phyloP scores from a whole-genome alignment of 2,113 vertebrate genomes.

The Desmodus rotundus region DNA sequence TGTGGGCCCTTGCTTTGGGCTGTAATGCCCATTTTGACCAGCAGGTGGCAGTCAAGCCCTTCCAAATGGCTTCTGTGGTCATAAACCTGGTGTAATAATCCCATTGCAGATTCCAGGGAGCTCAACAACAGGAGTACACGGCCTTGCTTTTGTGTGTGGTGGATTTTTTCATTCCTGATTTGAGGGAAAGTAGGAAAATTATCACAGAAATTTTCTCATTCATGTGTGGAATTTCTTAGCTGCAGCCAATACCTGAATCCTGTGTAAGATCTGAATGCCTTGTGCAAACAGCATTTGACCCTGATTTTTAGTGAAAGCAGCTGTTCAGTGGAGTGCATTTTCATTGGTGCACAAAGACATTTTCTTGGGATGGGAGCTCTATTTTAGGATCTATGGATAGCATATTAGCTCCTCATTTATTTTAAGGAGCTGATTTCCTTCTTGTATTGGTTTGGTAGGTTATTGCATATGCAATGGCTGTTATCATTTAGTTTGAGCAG shows the following conservation, averaged over 20 bases:
- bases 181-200: background rate
- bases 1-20: fast-evolving
- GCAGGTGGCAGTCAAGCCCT: slow-evolving; percentile 79
- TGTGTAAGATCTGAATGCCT: background rate
- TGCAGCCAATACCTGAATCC: fast-evolving
- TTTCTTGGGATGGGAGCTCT: background rate
- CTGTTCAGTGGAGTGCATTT: background rate
- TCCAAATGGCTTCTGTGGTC: background rate
- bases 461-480: background rate
- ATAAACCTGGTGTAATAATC: fast-evolving
- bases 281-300: background rate
- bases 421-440: background rate
- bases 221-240: background rate
- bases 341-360: fast-evolving
- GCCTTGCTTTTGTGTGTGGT: background rate
- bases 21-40: slow-evolving; percentile 5
- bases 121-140: background rate
- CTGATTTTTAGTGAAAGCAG: background rate
- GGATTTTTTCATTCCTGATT: background rate
- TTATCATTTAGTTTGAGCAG: background rate
- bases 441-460: background rate
- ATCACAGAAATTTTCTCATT: background rate
- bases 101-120: background rate
- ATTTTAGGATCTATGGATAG: background rate
- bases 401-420: background rate